Evolutionary conservation across 2,888 invertebrate species (phyloP), one percentile per base, ranked within the genome.

Genomic region (Mesorhabditis spiculigera): DNA sequence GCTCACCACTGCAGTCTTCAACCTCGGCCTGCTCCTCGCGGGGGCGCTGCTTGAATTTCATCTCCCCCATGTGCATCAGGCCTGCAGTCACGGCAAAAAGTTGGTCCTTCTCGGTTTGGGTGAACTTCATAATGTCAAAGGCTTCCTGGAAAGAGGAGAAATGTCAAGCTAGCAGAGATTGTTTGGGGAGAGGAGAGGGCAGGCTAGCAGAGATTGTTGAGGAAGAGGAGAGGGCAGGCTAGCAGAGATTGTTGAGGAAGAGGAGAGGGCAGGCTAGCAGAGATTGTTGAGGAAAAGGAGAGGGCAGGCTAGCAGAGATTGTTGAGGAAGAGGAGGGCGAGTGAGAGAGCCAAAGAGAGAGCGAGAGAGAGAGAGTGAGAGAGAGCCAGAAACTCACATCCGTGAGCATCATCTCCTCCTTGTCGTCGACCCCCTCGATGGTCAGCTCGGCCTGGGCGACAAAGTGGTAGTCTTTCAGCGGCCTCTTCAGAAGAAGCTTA

Each of bases 11-110:
- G 67, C 75, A 74, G 65, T 82, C 81, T 28, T 85, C 85, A 64
- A 74, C 71, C 89, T 96, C 95, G 89, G 95, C 95, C 90, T 99
- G 98, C 89, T 98, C 98, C 90, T 98, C 98, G 87, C 97, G 93
- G 91, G 97, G 97, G 90, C 97, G 93, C 90, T 99, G 98, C 90
- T 98, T 99, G 93, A 98, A 98, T 90, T 97, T 96, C 93, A 98
- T 93, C 88, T 93, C 92, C 90, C 98, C 98, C 93, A 98, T 95
- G 89, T 98, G 97, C 94, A 99, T 95, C 87, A 98, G 95, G 87
- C 94, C 90, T 89, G 92, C 91, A 85, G 95, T 95, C 89, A 97
- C 93, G 89, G 92, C 94, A 91, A 95, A 99, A 85, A 98, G 92
- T 88, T 96, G 91, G 88, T 93, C 91, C 90, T 97, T 98, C 89